Evolutionary conservation across 2,797 vertebrate genomes (phyloP).

Genomic region (Eupleurogrammus muticus): DNA sequence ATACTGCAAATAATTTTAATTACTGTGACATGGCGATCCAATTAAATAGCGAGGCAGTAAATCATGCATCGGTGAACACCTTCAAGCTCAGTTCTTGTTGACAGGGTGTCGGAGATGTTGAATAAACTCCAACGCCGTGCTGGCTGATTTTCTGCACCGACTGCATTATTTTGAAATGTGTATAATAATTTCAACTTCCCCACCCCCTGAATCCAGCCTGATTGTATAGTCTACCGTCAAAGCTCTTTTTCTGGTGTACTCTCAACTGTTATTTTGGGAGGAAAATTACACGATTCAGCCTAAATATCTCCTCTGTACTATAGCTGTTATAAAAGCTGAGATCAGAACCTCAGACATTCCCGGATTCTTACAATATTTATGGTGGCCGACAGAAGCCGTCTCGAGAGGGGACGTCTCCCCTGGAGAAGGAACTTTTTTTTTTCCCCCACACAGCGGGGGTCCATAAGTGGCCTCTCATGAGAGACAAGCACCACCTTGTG

Average conservation of each 20-base stretch:
- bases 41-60: not conserved
- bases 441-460: conserved; percentile 62
- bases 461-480: conserved; percentile 62
- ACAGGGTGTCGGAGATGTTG: not conserved
- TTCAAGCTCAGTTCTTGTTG: not conserved
- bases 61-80: not conserved
- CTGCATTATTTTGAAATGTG: not conserved
- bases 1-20: not conserved
- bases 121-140: not conserved
- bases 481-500: conserved; percentile 81
- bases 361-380: conserved; percentile 49
- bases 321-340: conserved; percentile 9
- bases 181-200: conserved; percentile 1
- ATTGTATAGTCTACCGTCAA: not conserved
- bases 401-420: conserved; percentile 55
- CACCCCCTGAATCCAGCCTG: not conserved
- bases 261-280: not conserved
- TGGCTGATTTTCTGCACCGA: not conserved
- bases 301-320: not conserved
- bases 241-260: conserved; percentile 1
- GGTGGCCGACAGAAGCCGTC: conserved; percentile 54
- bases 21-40: not conserved
- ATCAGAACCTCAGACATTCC: conserved; percentile 21
- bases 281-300: conserved; percentile 16
- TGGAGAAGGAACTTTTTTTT: conserved; percentile 54